Base-by-base conservation (phyloP, 2,888 invertebrate genomes). In the Nymphalis polychloros region DNA sequence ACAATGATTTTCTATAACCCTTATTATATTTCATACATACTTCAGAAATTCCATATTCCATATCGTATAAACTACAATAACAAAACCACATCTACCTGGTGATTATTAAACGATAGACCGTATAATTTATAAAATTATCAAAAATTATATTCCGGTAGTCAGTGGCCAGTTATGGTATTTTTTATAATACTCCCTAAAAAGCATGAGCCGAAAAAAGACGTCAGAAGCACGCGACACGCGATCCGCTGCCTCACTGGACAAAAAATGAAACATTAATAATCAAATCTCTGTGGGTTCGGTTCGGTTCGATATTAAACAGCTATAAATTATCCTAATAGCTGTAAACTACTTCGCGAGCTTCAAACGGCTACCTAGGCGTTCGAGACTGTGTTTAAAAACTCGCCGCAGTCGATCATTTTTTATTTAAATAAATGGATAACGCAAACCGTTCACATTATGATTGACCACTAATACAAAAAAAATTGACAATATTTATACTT, bases 121-220 rank as follows among this genome's bases (percentile, higher is more conserved):
- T 90, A 86, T 92, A 92, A 92, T 92, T 92, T 90, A 87, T 87
- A 76, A 92, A 92, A 92, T 92, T 90, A 90, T 81, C 90, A 89
- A 88, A 88, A 92, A 91, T 90, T 89, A 90, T 89, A 90, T 92
- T 92, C 90, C 92, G 82, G 92, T 92, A 92, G 92, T 92, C 92
- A 85, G 84, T 87, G 88, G 85, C 84, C 86, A 84, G 89, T 89
- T 86, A 84, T 81, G 79, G 81, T 80, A 81, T 88, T 90, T 92
- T 92, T 90, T 92, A 85, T 90, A 83, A 80, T 83, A 81, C 84
- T 84, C 86, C 85, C 88, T 83, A 81, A 80, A 85, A 67, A 86
- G 85, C 77, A 77, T 76, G 77, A 80, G 80, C 80, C 82, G 77
- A 85, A 87, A 88, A 91, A 90, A 85, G 78, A 82, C 79, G 77